Conservation (phyloP, 2,797 vertebrate genomes). For the Carapus acus region DNA sequence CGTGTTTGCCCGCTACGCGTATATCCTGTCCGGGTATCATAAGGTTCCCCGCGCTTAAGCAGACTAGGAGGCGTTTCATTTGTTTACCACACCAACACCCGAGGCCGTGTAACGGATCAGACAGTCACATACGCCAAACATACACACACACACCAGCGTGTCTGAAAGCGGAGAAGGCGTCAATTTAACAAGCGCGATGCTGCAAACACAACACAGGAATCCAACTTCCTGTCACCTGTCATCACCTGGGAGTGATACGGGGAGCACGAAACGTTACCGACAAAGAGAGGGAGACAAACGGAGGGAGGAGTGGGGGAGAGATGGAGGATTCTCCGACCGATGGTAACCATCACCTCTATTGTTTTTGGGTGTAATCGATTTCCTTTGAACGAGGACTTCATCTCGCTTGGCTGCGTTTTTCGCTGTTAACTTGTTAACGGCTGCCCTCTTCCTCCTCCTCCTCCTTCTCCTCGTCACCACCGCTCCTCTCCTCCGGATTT, state of each 20-base stretch:
- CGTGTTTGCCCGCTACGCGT: slow-evolving; percentile 34
- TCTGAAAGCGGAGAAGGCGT: background rate
- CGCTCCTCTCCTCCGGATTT: slow-evolving; percentile 42
- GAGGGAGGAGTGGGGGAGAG: slow-evolving; percentile 32
- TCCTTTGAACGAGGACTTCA: slow-evolving; percentile 53
- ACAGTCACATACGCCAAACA: background rate
- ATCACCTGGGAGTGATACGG: slow-evolving; percentile 24
- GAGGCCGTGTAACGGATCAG: too few species aligned
- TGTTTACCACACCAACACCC: slow-evolving; percentile 25
- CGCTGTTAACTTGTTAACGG: slow-evolving; percentile 44
- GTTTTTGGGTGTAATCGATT: slow-evolving; percentile 52
- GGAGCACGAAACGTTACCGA: slow-evolving; percentile 8
- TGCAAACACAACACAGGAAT: too few species aligned
- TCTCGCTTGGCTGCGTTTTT: slow-evolving; percentile 51
- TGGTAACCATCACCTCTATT: slow-evolving; percentile 54
- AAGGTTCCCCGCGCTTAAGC: slow-evolving; percentile 36
- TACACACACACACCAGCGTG: too few species aligned
- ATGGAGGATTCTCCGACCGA: slow-evolving; percentile 44
- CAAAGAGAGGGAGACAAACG: slow-evolving; percentile 11
- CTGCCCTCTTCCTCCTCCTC: slow-evolving; percentile 43
- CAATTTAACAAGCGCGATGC: slow-evolving; percentile 3
- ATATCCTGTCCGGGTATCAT: slow-evolving; percentile 41
- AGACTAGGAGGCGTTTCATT: slow-evolving; percentile 41
- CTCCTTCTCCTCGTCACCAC: slow-evolving; percentile 17
- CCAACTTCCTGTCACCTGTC: too few species aligned